Conservation (phyloP, 2,888 invertebrate genomes). For the Schrankia costaestrigalis region DNA sequence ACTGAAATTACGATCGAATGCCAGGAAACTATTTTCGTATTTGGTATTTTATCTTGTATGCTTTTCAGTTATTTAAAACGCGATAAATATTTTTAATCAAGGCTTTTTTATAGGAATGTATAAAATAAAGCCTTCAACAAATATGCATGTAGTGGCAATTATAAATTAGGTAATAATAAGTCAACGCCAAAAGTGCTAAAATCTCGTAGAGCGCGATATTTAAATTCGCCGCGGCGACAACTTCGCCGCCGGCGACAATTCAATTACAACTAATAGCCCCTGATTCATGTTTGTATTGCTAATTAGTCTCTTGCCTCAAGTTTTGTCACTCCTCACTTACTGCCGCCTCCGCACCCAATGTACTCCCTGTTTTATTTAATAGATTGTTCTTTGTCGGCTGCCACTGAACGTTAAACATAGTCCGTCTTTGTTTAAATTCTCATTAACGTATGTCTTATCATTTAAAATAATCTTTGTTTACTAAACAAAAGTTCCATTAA, state of each 20-base stretch:
- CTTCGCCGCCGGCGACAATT: constrained; percentile 74
- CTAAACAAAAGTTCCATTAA: constrained; percentile 2
- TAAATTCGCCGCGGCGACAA: constrained; percentile 72
- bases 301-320: constrained; percentile 77
- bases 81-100: too few species aligned
- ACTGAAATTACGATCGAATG: too few species aligned
- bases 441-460: constrained; percentile 54
- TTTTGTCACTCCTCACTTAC: constrained; percentile 77
- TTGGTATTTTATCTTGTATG: too few species aligned
- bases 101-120: too few species aligned
- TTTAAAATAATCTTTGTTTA: constrained; percentile 19
- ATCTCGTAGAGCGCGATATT: constrained; percentile 72
- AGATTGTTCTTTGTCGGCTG: constrained; percentile 62
- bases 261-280: constrained; percentile 80
- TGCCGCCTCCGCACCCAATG: constrained; percentile 48
- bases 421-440: constrained; percentile 51
- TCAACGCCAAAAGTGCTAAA: constrained; percentile 51
- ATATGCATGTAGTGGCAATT: constrained; percentile 33
- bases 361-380: constrained; percentile 63
- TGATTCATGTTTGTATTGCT: constrained; percentile 81
- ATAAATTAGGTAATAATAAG: constrained; percentile 44
- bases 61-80: too few species aligned
- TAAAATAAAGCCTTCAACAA: too few species aligned
- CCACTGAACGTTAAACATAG: constrained; percentile 51
- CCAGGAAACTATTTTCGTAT: too few species aligned